These are phyloP conservation scores for Volucella inanis DNA, from an alignment of 2,888 invertebrate genomes.

Conservation along the genomic window DNA sequence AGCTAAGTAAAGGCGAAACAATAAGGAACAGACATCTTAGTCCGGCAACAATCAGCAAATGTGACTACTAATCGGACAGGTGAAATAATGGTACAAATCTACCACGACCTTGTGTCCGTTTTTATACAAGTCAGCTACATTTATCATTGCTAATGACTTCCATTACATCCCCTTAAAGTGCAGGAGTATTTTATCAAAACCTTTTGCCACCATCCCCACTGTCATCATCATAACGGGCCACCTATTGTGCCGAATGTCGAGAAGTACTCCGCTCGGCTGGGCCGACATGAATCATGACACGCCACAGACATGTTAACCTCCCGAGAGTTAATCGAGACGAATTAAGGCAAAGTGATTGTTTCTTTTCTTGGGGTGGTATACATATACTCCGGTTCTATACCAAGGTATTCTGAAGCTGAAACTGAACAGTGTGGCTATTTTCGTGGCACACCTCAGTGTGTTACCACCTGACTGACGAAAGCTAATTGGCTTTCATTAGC, in stretches of 20 bases:
- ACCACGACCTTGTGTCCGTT: conserved; percentile 57
- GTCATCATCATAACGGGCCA: conserved; percentile 40
- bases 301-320: conserved; percentile 75
- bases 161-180: conserved; percentile 62
- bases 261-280: conserved; percentile 40
- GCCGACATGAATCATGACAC: conserved; percentile 72
- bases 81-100: conserved; percentile 61
- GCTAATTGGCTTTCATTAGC: conserved; percentile 74
- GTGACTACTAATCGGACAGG: conserved; percentile 69
- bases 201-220: conserved; percentile 55
- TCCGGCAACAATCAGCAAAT: conserved; percentile 53
- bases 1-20: conserved; percentile 58
- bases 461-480: conserved; percentile 65
- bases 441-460: conserved; percentile 59
- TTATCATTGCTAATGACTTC: conserved; percentile 74
- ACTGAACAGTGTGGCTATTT: conserved; percentile 8
- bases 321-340: conserved; percentile 73
- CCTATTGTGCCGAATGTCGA: conserved; percentile 51
- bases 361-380: conserved; percentile 59
- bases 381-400: not conserved
- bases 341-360: conserved; percentile 73
- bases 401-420: too few relatives aligned
- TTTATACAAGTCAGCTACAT: conserved; percentile 65
- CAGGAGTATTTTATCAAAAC: conserved; percentile 69
- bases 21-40: conserved; percentile 49